Conservation (phyloP, 2,797 vertebrate species). For the Hyperoplus lanceolatus region DNA sequence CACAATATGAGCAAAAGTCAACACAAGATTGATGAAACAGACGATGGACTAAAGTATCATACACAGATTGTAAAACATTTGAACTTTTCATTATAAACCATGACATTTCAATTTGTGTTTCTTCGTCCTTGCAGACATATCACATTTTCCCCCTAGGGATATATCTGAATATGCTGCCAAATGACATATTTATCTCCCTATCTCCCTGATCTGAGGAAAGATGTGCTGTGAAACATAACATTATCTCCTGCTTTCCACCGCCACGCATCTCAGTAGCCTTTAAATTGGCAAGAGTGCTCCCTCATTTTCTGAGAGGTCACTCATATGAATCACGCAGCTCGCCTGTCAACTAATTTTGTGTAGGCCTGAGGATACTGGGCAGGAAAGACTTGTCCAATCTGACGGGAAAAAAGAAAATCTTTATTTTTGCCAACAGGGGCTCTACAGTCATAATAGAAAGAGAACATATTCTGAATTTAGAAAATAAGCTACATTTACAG, state of each 20-base stretch:
- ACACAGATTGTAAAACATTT: slow-evolving; percentile 12
- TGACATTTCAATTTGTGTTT: slow-evolving; percentile 49
- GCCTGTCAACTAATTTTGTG: slow-evolving; percentile 51
- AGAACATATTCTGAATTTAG: background rate
- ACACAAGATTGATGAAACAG: slow-evolving; percentile 9
- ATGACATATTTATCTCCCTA: slow-evolving; percentile 56
- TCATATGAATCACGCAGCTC: slow-evolving; percentile 59
- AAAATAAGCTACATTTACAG: too few relatives aligned
- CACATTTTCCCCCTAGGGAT: slow-evolving; percentile 3
- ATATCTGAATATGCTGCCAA: slow-evolving; percentile 30
- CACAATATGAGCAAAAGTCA: background rate
- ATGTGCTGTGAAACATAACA: slow-evolving; percentile 41
- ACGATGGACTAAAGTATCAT: background rate
- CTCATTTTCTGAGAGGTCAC: slow-evolving; percentile 49
- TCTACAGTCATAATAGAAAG: slow-evolving; percentile 2
- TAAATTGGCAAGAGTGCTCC: slow-evolving; percentile 47
- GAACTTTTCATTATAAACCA: slow-evolving; percentile 9
- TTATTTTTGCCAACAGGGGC: slow-evolving; percentile 38
- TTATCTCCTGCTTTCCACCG: slow-evolving; percentile 42
- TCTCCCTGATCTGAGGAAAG: slow-evolving; percentile 41
- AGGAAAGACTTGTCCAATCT: slow-evolving; percentile 46
- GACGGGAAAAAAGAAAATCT: slow-evolving; percentile 49
- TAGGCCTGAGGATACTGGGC: slow-evolving; percentile 48
- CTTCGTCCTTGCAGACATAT: slow-evolving; percentile 14
- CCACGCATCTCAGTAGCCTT: slow-evolving; percentile 45